phyloP scores from a whole-genome alignment of 2,888 invertebrate species.

The Hirtodrosophila duncani region DNA sequence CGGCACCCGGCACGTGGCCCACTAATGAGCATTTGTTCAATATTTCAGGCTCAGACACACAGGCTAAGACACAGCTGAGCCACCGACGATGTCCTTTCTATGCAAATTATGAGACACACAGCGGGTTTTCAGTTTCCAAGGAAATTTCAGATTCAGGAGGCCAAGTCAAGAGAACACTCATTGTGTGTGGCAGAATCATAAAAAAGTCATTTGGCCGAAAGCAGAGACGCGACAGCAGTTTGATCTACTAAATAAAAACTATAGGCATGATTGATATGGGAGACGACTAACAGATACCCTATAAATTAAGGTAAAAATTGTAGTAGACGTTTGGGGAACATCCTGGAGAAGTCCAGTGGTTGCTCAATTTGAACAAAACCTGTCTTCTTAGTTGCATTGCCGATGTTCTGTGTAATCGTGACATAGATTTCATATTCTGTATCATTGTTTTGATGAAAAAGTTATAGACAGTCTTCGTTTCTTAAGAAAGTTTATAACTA shows the following conservation, averaged over 20 bases:
- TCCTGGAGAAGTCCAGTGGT: too few species aligned
- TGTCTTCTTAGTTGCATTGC: too few species aligned
- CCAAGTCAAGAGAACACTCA: not conserved
- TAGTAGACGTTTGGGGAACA: too few species aligned
- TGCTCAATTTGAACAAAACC: too few species aligned
- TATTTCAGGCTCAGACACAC: not conserved
- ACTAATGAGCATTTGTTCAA: constrained; percentile 53
- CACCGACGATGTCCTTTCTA: not conserved
- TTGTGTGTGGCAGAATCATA: constrained; percentile 43
- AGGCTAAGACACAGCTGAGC: not conserved
- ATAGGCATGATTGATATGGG: too few species aligned
- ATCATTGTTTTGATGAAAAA: too few species aligned
- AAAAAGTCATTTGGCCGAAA: constrained; percentile 46
- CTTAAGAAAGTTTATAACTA: too few species aligned
- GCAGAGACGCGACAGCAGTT: not conserved
- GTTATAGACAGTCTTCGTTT: too few species aligned
- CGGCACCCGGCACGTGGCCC: constrained; percentile 49
- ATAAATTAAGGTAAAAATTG: too few species aligned
- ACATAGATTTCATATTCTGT: too few species aligned
- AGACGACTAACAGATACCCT: too few species aligned
- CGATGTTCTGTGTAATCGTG: too few species aligned
- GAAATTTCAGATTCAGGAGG: constrained; percentile 12
- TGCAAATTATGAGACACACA: constrained; percentile 43
- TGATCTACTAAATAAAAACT: not conserved
- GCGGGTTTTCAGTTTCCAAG: constrained; percentile 4